phyloP scores from a whole-genome alignment of 2,797 vertebrate species.

The Falco berigora region DNA sequence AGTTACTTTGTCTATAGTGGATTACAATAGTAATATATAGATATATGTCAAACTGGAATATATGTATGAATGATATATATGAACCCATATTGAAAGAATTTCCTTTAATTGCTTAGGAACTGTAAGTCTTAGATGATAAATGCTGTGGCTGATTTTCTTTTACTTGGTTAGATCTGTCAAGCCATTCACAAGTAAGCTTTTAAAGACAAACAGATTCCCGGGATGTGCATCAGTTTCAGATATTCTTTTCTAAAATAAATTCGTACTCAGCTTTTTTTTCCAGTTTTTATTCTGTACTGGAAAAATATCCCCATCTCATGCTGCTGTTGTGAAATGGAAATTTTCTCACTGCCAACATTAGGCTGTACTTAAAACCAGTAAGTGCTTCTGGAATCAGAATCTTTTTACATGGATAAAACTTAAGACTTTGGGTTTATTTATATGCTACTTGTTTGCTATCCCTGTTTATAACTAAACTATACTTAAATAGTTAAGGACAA shows the following conservation, averaged over 20 bases:
- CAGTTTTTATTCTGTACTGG: neutral
- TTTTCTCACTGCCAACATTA: neutral
- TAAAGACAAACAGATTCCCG: neutral
- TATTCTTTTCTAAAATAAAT: neutral
- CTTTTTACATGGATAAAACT: neutral
- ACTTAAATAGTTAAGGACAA: neutral
- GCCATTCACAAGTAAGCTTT: neutral
- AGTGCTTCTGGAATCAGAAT: neutral
- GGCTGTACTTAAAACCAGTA: neutral
- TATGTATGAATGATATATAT: neutral
- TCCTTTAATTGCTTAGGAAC: neutral
- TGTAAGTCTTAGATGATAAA: neutral
- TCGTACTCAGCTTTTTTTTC: neutral
- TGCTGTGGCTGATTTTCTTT: neutral
- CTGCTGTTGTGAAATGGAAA: slow-evolving; percentile 13
- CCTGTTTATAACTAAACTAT: neutral
- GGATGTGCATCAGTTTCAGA: neutral
- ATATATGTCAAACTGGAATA: neutral
- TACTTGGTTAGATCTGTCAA: neutral
- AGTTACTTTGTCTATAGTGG: neutral
- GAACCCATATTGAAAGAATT: neutral
- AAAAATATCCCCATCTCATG: neutral
- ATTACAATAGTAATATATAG: neutral
- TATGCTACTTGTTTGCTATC: neutral
- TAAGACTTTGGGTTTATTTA: neutral